phyloP scores from a whole-genome alignment of 2,797 vertebrate genomes.

The Sebastes diploproa region DNA sequence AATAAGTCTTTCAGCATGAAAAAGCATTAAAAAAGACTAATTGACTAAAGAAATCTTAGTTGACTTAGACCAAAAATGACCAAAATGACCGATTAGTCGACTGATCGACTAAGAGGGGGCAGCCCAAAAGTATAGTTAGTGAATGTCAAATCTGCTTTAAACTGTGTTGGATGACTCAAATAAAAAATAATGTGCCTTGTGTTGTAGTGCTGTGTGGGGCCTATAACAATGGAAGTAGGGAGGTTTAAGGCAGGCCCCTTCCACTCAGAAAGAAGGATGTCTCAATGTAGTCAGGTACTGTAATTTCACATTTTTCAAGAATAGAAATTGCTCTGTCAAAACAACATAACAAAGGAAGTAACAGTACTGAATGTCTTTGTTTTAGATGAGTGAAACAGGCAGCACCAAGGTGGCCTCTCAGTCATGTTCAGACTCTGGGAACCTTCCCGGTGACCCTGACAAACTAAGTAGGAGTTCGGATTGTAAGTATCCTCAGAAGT shows the following conservation, averaged over 20 bases:
- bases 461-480: conserved; percentile 77
- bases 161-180: background rate
- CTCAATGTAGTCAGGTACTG: conserved; percentile 92
- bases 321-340: background rate
- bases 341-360: background rate
- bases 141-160: background rate
- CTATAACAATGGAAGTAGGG: conserved; percentile 92
- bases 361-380: background rate
- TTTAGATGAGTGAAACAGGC: conserved; percentile 79
- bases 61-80: too few relatives aligned
- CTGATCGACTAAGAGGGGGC: too few relatives aligned
- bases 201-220: conserved; percentile 90
- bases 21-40: too few relatives aligned
- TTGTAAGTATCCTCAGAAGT: conserved; percentile 74
- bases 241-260: conserved; percentile 94
- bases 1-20: too few relatives aligned
- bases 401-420: conserved; percentile 79
- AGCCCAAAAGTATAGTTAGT: too few relatives aligned
- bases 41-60: too few relatives aligned
- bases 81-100: too few relatives aligned
- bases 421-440: conserved; percentile 76
- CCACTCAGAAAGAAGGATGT: conserved; percentile 92
- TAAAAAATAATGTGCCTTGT: background rate
- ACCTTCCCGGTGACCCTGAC: conserved; percentile 77
- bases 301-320: background rate